A percentile compares a stretch with the other conserved stretches of the same genome.
Evolutionary conservation across 1,140 invertebrate species (phyloP).

Genomic region (Fopius arisanus): DNA sequence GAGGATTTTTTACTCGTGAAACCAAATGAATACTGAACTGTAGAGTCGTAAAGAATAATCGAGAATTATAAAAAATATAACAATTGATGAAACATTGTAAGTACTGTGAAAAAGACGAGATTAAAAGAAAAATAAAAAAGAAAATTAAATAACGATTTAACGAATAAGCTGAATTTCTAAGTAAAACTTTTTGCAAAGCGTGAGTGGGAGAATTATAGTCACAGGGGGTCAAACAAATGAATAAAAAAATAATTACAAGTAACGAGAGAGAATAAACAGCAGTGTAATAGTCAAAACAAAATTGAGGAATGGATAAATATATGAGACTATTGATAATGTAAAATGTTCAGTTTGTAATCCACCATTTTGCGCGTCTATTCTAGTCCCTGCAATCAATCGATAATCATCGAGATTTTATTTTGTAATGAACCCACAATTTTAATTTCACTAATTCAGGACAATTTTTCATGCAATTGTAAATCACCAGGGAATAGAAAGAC

Average conservation of each 20-base stretch:
- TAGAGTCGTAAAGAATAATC: constrained; percentile 38
- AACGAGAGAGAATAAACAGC: constrained; percentile 39
- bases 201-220: constrained; percentile 38
- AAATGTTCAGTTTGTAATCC: constrained; percentile 44
- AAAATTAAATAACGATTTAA: constrained; percentile 13
- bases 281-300: constrained; percentile 39
- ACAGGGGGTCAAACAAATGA: constrained; percentile 32
- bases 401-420: background rate
- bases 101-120: constrained; percentile 38
- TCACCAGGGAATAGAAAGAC: constrained; percentile 4
- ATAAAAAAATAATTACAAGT: constrained; percentile 29
- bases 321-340: constrained; percentile 40
- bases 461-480: constrained; percentile 6
- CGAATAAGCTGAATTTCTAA: constrained; percentile 53
- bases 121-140: constrained; percentile 7
- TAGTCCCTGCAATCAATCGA: constrained; percentile 3
- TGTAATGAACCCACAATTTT: background rate
- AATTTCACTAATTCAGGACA: background rate
- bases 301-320: constrained; percentile 38
- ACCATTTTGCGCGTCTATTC: constrained; percentile 33
- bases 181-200: constrained; percentile 50
- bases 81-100: constrained; percentile 36
- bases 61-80: constrained; percentile 35
- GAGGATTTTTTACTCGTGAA: constrained; percentile 55
- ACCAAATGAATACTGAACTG: constrained; percentile 28